phyloP scores from a whole-genome alignment of 2,888 invertebrate species.

The Tipula lateralis region DNA sequence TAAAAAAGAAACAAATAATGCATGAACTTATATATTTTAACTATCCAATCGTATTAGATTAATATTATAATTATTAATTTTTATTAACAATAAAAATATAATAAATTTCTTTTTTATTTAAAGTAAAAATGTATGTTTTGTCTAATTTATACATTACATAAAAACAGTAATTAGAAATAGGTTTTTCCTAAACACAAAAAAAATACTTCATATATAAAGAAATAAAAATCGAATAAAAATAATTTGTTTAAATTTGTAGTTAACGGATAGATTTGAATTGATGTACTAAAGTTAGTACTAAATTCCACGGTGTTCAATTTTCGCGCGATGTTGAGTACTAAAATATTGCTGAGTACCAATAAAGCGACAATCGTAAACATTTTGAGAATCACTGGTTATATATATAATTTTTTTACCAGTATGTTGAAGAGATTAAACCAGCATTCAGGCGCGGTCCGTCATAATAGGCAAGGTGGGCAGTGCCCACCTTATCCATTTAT shows the following conservation, averaged over 20 bases:
- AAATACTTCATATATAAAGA: not conserved
- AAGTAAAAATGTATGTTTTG: not conserved
- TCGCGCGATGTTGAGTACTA: too few relatives aligned
- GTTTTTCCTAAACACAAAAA: not conserved
- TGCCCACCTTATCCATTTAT: too few relatives aligned
- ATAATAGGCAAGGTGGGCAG: too few relatives aligned
- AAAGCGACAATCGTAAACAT: too few relatives aligned
- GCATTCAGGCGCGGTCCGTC: too few relatives aligned
- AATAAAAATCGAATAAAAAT: not conserved
- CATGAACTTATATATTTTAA: not conserved
- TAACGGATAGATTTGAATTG: too few relatives aligned
- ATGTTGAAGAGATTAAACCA: too few relatives aligned
- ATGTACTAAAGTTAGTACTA: too few relatives aligned
- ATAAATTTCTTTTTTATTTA: not conserved
- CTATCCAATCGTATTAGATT: not conserved
- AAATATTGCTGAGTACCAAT: too few relatives aligned
- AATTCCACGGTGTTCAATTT: too few relatives aligned
- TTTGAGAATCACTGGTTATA: too few relatives aligned
- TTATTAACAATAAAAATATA: not conserved
- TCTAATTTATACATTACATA: not conserved
- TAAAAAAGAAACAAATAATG: not conserved
- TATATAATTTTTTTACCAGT: too few relatives aligned
- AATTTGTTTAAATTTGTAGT: not conserved
- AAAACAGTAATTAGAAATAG: not conserved
- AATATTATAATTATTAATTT: constrained; percentile 19